Percentiles rank a stretch among this genome's conserved stretches.
Conservation (phyloP, 2,797 vertebrate species). For the Miichthys miiuy region DNA sequence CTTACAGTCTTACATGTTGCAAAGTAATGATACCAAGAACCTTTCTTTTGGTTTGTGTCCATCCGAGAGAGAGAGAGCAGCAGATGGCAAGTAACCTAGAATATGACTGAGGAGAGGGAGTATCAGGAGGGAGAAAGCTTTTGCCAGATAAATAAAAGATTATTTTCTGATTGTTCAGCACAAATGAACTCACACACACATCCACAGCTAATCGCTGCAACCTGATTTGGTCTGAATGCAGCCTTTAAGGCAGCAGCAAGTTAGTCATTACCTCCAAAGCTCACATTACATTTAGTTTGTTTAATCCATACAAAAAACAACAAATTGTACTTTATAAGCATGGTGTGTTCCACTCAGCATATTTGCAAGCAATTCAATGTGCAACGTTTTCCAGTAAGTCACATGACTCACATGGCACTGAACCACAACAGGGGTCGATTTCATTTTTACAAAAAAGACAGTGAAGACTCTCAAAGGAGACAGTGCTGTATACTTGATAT, state of each 20-base stretch:
- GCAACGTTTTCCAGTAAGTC: neutral
- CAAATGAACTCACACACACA: too few species aligned
- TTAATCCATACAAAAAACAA: neutral
- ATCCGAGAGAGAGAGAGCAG: too few species aligned
- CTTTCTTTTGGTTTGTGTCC: too few species aligned
- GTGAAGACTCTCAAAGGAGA: neutral
- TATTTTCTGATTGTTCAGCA: too few species aligned
- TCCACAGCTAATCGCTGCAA: too few species aligned
- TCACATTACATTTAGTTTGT: neutral
- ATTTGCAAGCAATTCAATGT: neutral
- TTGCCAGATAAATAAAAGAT: too few species aligned
- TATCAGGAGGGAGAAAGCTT: too few species aligned
- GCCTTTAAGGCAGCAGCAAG: neutral
- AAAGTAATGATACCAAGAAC: too few species aligned
- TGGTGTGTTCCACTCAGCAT: neutral
- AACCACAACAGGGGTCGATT: neutral
- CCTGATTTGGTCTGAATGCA: neutral
- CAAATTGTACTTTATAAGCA: neutral
- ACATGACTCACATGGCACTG: neutral
- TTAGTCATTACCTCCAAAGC: neutral
- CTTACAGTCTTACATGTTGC: too few species aligned
- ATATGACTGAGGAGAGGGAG: too few species aligned
- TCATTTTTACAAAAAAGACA: neutral
- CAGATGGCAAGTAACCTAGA: too few species aligned
- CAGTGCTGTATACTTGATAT: neutral